Evolutionary conservation across 2,797 vertebrate species (phyloP), one percentile per base, ranked within the genome.

Genomic region (Myotis vivesi): DNA sequence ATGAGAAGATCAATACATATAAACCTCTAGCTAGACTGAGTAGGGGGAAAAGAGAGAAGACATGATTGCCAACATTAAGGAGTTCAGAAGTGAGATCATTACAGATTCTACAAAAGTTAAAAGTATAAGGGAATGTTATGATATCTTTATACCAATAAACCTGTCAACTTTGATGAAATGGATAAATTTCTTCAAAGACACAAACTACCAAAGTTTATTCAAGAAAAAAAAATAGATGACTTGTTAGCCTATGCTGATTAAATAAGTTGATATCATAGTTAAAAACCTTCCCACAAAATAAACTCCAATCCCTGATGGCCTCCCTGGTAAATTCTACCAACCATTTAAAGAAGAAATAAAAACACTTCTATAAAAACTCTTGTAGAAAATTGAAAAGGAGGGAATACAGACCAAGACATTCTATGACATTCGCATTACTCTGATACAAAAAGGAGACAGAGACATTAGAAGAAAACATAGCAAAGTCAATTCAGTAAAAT

Each of bases 281-380:
- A 83, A 59, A 82, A 87, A n/a, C 6, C 13, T 66, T 68, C 6
- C 10, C 25, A 28, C 0, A 19, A 83, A 77, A 80, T 68, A 75
- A 94, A 73, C 44, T 30, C 20, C 30, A 93, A 62, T 33, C 23
- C 68, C 30, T 72, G 10, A 72, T 36, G 4, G 10, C n/a, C 62
- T 85, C 25, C 17, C 36, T 76, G 11, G 20, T 92, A 25, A 89
- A 82, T 72, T 87, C 38, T 57, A 71, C 41, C 25, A 49, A 55
- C 84, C 69, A 71, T 62, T 87, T 80, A 93, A 41, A 11, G 8
- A 93, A 75, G 30, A 94, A 86, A 85, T n/a, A 85, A 64, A n/a
- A 22, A 3, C 51, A 93, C 19, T 69, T 84, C 25, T 94, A 4
- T 20, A 84, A 8, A 75, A 84, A 55, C 17, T 36, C 12, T 36